A percentile compares a stretch with the other conserved stretches of the same genome.
Evolutionary conservation across 2,888 invertebrate species (phyloP).

Genomic region (Platynereis dumerilii): DNA sequence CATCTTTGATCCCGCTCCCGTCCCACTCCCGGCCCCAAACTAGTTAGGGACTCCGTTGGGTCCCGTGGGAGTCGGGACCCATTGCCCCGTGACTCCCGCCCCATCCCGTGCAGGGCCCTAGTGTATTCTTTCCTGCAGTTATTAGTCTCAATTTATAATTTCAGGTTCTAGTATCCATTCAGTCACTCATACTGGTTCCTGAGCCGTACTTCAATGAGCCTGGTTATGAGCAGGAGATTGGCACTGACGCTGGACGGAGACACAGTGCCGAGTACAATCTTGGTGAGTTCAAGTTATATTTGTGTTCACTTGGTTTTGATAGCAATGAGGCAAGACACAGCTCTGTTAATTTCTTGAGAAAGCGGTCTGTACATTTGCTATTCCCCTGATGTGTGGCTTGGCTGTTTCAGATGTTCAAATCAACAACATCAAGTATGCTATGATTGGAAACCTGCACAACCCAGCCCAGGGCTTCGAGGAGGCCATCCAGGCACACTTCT

Average conservation of each 20-base stretch:
- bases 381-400: too few species aligned
- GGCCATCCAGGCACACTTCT: slow-evolving; percentile 50
- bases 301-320: neutral
- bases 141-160: too few species aligned
- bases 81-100: too few species aligned
- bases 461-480: slow-evolving; percentile 53
- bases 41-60: too few species aligned
- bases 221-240: slow-evolving; percentile 88
- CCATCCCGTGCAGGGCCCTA: too few species aligned
- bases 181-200: slow-evolving; percentile 87
- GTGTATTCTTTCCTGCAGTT: too few species aligned
- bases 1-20: too few species aligned
- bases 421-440: slow-evolving; percentile 54
- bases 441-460: slow-evolving; percentile 49
- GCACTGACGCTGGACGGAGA: slow-evolving; percentile 71
- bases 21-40: too few species aligned
- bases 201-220: slow-evolving; percentile 96
- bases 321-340: neutral
- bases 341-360: too few species aligned
- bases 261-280: slow-evolving; percentile 50
- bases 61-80: too few species aligned
- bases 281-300: too few species aligned
- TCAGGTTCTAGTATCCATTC: slow-evolving; percentile 88
- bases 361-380: too few species aligned
- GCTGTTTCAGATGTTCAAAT: slow-evolving; percentile 45